Evolutionary conservation across 2,888 invertebrate species (phyloP), one percentile per base, ranked within the genome.

Genomic region (Clanis bilineata): DNA sequence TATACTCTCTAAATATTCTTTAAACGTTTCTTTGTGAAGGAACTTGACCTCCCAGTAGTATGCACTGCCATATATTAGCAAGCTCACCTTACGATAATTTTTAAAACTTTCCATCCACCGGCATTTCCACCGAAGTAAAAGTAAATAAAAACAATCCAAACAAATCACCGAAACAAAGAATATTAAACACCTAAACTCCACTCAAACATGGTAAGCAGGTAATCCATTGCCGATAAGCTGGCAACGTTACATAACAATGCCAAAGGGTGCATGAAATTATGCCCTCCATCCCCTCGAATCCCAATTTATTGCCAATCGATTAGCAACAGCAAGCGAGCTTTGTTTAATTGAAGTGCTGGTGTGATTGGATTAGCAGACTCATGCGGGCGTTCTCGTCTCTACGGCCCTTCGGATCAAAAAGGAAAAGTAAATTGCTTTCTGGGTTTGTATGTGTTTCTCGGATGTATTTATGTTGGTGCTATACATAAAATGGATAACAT

Each of bases 221-320:
- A 58, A 54, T 44, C 51, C 51, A 51, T 47, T 54, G 39, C 58
- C 25, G 58, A 62, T 60, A 51, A 58, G 59, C 59, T 63, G 44
- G 28, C 58, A 59, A 59, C 60, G 32, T 54, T 57, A 57, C 56
- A 56, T 56, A 59, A 57, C 32, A 45, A 38, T 25, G 21, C 74
- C 70, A 69, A 73, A 77, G 81, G 80, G 82, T 81, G 82, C 80
- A 81, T 79, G 68, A 77, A 79, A 81, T 84, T 83, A 82, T 80
- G 73, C 76, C 74, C 69, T 70, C 74, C 70, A 71, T 71, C 77
- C 71, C 69, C 71, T 74, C 76, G 77, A 74, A 84, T 79, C 77
- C 77, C 74, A 80, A 85, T 83, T 84, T 86, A 88, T 83, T 71
- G 83, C 71, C 79, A 74, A 85, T 87, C 84, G 86, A 88, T 88